Base-by-base conservation (phyloP, 2,797 vertebrate genomes). In the Acrossocheilus fasciatus region DNA sequence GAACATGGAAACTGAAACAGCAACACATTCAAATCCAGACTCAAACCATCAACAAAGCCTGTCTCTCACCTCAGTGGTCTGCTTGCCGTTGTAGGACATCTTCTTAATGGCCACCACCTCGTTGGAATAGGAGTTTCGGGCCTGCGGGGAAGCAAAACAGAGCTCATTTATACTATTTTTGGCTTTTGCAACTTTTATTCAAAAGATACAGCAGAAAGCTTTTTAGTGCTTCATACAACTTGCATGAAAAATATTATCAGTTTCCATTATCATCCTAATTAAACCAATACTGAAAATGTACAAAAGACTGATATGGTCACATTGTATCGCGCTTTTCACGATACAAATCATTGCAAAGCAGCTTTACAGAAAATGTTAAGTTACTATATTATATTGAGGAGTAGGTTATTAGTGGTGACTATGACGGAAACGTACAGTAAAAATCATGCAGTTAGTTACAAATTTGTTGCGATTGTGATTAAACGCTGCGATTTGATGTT, bases 31-130 rank as follows among this genome's bases (percentile, higher is more conserved):
- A 41, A 70, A 8, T 36, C 15, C 12, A 52, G 30, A 62, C 20
- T 62, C 57, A 39, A 47, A 18, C 45, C 20, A 20, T 45, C 9
- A 30, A 5, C 36, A 8, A 26, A 17, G 57, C 30, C 39, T 30
- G 34, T 17, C 66, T 87, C 93, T 92, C 93, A 99, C 98, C 96
- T 99, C 98, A 4, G 98, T 97, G 0, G 97, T 97, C 93, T 99
- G 98, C 91, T 99, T 99, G 82, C 98, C 98, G 91, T 97, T 98
- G 72, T 99, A 99, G 90, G 98, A 99, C 98, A 99, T 99, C 93
- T 99, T 99, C 93, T 99, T 99, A 94, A 99, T 95, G 89, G 98
- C 98, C 95, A 99, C 98, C 95, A 99, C 98, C 93, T 99, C 98
- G 20, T 97, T 98, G 91, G 98, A 98, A 93, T 96, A 97, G 92